Percentiles rank a stretch among this genome's conserved stretches.
These are phyloP conservation scores for Andrena dorsata DNA, from an alignment of 2,888 invertebrate genomes.

Conservation along the genomic window DNA sequence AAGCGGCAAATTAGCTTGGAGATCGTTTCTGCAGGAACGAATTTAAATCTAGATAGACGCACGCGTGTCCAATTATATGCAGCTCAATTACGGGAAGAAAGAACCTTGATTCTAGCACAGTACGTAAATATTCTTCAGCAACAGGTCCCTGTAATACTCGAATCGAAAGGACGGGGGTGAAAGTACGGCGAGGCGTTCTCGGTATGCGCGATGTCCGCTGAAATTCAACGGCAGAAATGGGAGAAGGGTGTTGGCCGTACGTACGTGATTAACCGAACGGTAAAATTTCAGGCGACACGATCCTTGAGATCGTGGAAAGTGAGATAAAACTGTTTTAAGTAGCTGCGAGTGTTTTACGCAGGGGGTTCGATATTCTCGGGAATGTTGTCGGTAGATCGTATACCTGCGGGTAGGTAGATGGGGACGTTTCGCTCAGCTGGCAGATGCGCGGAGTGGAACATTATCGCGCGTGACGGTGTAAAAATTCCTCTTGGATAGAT, in stretches of 20 bases:
- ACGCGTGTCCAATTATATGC: background rate
- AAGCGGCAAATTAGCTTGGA: background rate
- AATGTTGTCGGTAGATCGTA: too few relatives aligned
- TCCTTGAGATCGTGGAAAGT: background rate
- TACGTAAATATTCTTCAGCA: slow-evolving; percentile 59
- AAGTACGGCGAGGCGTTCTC: slow-evolving; percentile 24
- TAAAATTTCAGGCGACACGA: background rate
- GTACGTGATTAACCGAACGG: background rate
- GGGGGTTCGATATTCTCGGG: too few relatives aligned
- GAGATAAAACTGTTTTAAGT: background rate
- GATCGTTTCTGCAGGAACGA: background rate
- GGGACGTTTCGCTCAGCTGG: background rate
- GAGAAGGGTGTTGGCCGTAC: background rate
- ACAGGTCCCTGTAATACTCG: slow-evolving; percentile 57
- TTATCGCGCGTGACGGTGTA: slow-evolving; percentile 28
- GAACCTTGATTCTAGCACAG: slow-evolving; percentile 21
- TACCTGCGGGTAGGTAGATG: background rate
- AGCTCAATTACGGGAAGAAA: background rate
- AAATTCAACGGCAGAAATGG: background rate
- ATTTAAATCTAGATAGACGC: background rate
- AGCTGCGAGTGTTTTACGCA: too few relatives aligned
- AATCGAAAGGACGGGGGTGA: slow-evolving; percentile 52
- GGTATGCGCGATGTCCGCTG: slow-evolving; percentile 11
- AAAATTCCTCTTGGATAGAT: slow-evolving; percentile 33
- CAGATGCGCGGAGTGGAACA: background rate